A percentile compares a stretch with the other conserved stretches of the same genome.
Conservation (phyloP, 2,888 invertebrate species). For the Philaethria dido region DNA sequence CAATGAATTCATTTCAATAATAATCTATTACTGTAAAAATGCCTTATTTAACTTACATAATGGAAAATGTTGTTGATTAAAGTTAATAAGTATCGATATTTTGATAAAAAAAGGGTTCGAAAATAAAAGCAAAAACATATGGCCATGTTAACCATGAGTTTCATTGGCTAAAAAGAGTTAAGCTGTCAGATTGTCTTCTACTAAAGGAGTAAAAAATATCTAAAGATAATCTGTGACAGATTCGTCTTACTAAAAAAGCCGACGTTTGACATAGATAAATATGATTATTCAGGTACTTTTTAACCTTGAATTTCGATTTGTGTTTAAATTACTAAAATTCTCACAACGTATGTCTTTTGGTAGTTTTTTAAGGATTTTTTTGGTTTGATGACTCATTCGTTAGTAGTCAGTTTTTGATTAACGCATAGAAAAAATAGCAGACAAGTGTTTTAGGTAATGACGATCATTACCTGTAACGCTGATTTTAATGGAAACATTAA, state of each 20-base stretch:
- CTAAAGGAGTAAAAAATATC: conserved; percentile 78
- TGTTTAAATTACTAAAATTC: conserved; percentile 81
- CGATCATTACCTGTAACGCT: neutral
- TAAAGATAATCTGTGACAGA: conserved; percentile 82
- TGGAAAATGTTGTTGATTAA: conserved; percentile 26
- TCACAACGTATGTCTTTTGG: conserved; percentile 73
- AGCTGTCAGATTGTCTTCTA: conserved; percentile 79
- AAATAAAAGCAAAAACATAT: conserved; percentile 54
- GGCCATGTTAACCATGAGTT: conserved; percentile 72
- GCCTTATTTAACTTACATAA: conserved; percentile 28
- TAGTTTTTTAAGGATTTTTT: conserved; percentile 40
- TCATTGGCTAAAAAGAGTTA: conserved; percentile 83
- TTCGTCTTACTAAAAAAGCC: conserved; percentile 80
- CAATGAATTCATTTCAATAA: conserved; percentile 11
- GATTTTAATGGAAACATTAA: neutral
- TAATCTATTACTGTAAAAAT: conserved; percentile 7
- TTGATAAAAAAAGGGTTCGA: conserved; percentile 38
- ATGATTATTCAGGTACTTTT: conserved; percentile 76
- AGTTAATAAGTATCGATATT: conserved; percentile 16
- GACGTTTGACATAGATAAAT: conserved; percentile 80
- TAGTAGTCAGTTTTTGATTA: conserved; percentile 8
- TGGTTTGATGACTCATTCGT: conserved; percentile 27
- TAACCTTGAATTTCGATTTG: conserved; percentile 69
- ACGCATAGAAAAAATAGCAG: neutral
- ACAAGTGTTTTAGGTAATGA: conserved; percentile 7